Conservation (phyloP, 2,888 invertebrate species). For the Apodemia zela region DNA sequence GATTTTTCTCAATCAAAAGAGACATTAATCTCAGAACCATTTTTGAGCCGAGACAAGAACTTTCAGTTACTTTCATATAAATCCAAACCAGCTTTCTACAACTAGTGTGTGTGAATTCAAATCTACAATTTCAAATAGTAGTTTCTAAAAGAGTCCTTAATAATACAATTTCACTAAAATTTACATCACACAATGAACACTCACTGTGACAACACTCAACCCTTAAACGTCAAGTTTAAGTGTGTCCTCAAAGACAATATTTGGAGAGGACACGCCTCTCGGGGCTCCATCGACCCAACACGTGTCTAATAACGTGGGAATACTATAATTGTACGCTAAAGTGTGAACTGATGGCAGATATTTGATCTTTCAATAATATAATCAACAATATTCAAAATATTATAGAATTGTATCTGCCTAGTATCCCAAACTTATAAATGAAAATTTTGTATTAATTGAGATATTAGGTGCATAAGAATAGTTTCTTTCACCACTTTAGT, state of each 20-base stretch:
- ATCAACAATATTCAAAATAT: neutral
- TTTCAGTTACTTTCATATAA: no score
- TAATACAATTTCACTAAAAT: conserved; percentile 28
- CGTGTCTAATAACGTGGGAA: conserved; percentile 68
- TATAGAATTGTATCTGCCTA: neutral
- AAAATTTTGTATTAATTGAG: no score
- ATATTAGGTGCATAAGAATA: no score
- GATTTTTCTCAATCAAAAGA: no score
- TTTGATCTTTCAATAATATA: conserved; percentile 24
- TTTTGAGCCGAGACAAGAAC: no score
- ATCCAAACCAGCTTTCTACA: neutral
- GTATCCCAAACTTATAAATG: neutral
- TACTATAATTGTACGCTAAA: conserved; percentile 57
- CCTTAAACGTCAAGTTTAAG: conserved; percentile 61
- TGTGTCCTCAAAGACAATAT: conserved; percentile 77
- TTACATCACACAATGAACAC: conserved; percentile 39
- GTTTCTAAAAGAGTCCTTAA: conserved; percentile 24
- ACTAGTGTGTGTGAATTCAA: neutral
- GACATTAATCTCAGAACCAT: no score
- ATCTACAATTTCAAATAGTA: neutral
- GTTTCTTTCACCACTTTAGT: no score
- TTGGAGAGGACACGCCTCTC: conserved; percentile 66
- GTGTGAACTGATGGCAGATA: conserved; percentile 47
- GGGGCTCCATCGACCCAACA: conserved; percentile 48
- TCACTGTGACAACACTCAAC: conserved; percentile 50